A percentile compares a stretch with the other conserved stretches of the same genome.
phyloP scores from a whole-genome alignment of 2,113 vertebrate species.

The Anhinga anhinga region DNA sequence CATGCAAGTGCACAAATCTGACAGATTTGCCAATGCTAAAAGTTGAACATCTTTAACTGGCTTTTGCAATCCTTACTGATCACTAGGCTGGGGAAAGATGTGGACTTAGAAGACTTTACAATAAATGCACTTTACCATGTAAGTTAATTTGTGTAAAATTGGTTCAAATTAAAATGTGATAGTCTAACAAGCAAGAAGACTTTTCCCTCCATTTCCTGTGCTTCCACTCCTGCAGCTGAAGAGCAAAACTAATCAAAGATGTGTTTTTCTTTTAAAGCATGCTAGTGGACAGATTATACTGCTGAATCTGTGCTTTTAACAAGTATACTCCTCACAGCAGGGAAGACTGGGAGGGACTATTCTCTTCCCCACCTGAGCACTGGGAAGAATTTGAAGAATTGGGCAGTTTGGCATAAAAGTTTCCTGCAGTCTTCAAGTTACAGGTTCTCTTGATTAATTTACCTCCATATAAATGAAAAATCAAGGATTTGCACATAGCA shows the following conservation, averaged over 20 bases:
- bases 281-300: not conserved
- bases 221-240: not conserved
- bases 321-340: not conserved
- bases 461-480: not conserved
- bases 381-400: not conserved
- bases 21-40: not conserved
- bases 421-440: not conserved
- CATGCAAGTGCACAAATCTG: not conserved
- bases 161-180: slow-evolving; percentile 2
- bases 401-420: not conserved
- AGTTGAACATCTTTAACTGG: not conserved
- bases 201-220: not conserved
- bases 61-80: not conserved
- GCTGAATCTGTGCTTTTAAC: not conserved
- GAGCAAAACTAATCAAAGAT: not conserved
- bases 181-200: not conserved
- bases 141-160: slow-evolving; percentile 17
- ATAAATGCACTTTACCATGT: not conserved
- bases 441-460: not conserved
- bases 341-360: too few relatives aligned
- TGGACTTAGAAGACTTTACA: not conserved
- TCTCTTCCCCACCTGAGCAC: too few relatives aligned
- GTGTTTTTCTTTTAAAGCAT: not conserved
- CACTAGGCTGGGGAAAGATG: not conserved
- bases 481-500: not conserved